These are phyloP conservation scores for Meloidogyne chitwoodi DNA, from an alignment of 1,140 invertebrate species.

Conservation along the genomic window DNA sequence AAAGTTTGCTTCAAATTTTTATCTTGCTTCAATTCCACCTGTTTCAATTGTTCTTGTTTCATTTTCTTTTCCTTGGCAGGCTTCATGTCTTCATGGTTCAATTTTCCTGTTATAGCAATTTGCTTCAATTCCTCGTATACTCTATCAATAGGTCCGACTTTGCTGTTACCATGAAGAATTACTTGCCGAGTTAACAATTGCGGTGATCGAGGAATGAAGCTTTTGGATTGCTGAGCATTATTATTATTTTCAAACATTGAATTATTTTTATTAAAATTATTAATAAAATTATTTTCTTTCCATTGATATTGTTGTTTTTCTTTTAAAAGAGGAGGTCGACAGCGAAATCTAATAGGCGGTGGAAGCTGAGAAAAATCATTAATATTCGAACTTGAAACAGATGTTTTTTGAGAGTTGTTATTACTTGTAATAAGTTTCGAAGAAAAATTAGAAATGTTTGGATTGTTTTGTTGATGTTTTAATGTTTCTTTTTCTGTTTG, in stretches of 20 bases:
- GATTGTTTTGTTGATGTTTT: conserved; percentile 2
- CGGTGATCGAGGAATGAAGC: background rate
- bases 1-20: background rate
- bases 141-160: background rate
- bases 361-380: background rate
- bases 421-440: no score
- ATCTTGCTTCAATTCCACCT: background rate
- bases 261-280: background rate
- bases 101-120: background rate
- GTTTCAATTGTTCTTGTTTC: background rate
- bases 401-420: background rate
- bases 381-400: background rate
- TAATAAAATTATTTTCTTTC: background rate
- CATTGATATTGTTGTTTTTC: background rate
- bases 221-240: background rate
- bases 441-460: background rate
- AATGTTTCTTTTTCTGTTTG: background rate
- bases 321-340: background rate
- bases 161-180: background rate
- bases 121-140: background rate
- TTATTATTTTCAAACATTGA: no score
- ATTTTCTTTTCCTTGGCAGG: background rate
- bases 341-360: background rate
- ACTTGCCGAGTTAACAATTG: background rate
- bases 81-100: background rate